Conservation (phyloP, 1,140 invertebrate species). For the Macrotrachela quadricornifera region DNA sequence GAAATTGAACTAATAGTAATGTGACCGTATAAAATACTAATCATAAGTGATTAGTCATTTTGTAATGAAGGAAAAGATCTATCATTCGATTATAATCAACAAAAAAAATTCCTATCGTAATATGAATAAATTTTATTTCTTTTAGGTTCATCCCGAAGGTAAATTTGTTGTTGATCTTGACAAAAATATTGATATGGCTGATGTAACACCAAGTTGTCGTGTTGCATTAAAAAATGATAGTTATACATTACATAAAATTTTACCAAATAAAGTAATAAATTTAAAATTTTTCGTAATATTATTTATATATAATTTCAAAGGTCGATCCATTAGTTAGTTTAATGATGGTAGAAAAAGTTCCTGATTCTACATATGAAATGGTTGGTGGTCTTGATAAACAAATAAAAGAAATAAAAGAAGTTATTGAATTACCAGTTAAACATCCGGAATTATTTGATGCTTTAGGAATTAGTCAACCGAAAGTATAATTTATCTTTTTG, state of each 20-base stretch:
- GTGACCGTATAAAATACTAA: not conserved
- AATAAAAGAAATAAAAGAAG: slow-evolving; percentile 99
- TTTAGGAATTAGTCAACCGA: slow-evolving; percentile 94
- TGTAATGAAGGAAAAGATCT: too few species aligned
- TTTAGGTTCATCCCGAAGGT: slow-evolving; percentile 82
- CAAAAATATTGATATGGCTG: slow-evolving; percentile 96
- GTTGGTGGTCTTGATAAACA: slow-evolving; percentile 96
- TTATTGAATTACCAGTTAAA: slow-evolving; percentile 96
- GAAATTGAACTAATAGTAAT: not conserved
- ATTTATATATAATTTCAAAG: slow-evolving; percentile 20
- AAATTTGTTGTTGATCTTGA: slow-evolving; percentile 99
- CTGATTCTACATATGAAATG: slow-evolving; percentile 98
- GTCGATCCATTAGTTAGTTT: slow-evolving; percentile 98
- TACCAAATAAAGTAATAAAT: slow-evolving; percentile 68
- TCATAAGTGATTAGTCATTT: not conserved
- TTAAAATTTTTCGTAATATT: not conserved
- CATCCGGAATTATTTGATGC: slow-evolving; percentile 99
- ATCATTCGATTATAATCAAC: too few species aligned
- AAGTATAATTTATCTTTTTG: slow-evolving; percentile 31
- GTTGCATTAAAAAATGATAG: slow-evolving; percentile 94
- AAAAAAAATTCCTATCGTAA: too few species aligned
- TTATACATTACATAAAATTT: slow-evolving; percentile 92
- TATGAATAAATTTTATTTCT: not conserved
- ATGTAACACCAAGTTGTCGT: slow-evolving; percentile 86
- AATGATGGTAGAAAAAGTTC: slow-evolving; percentile 99